phyloP scores from a whole-genome alignment of 2,797 vertebrate species.

The Petrocephalus sullivani region DNA sequence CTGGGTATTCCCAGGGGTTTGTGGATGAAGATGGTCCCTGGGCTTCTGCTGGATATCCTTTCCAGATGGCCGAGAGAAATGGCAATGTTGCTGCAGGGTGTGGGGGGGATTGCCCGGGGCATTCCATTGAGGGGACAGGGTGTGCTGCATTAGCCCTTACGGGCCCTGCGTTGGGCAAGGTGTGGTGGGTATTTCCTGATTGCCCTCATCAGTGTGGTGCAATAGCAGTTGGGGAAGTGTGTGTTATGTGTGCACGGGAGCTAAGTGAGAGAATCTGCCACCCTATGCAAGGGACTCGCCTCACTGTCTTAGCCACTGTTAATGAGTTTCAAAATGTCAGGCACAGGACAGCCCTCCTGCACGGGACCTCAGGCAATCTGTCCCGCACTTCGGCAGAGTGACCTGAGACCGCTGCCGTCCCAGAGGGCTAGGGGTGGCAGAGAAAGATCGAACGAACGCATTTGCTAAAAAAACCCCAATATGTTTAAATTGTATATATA shows the following conservation, averaged over 20 bases:
- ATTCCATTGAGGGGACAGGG: not conserved
- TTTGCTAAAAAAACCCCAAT: not conserved
- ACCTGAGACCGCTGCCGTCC: not conserved
- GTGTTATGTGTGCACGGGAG: not conserved
- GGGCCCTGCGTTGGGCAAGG: not conserved
- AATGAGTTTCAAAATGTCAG: conserved; percentile 25
- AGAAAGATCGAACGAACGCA: not conserved
- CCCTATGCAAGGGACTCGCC: conserved; percentile 14
- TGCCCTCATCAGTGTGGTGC: not conserved
- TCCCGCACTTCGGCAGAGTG: not conserved
- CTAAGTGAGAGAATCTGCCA: conserved; percentile 7
- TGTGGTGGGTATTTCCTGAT: not conserved
- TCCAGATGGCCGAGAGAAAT: conserved; percentile 7
- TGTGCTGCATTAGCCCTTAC: not conserved
- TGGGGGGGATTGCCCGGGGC: not conserved
- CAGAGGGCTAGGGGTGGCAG: not conserved
- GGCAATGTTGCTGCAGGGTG: not conserved
- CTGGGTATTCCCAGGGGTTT: not conserved
- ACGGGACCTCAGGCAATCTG: conserved; percentile 7
- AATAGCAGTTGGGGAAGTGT: not conserved
- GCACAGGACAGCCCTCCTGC: not conserved
- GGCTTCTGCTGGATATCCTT: not conserved
- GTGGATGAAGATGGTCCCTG: not conserved
- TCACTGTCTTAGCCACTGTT: conserved; percentile 10
- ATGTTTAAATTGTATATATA: not conserved